These are phyloP conservation scores for Thaumatotibia leucotreta DNA, from an alignment of 1,140 invertebrate species.

Conservation along the genomic window DNA sequence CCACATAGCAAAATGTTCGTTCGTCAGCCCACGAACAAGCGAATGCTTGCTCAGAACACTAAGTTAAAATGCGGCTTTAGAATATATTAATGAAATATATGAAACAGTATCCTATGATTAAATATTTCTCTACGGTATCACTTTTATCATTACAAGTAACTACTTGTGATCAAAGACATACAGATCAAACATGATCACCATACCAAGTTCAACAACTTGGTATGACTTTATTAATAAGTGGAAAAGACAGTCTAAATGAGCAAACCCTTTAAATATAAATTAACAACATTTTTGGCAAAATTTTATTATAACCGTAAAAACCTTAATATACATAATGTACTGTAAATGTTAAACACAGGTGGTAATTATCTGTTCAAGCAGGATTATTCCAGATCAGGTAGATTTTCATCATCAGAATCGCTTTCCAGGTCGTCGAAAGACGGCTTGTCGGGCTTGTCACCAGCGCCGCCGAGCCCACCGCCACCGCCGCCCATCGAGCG, in stretches of 20 bases:
- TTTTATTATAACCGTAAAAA: slow-evolving; percentile 74
- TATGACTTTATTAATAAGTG: neutral
- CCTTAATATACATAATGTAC: slow-evolving; percentile 69
- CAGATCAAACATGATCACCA: too few species aligned
- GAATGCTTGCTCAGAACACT: too few species aligned
- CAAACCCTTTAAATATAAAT: neutral
- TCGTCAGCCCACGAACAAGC: too few species aligned
- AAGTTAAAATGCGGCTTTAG: too few species aligned
- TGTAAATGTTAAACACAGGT: slow-evolving; percentile 42
- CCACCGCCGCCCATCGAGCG: slow-evolving; percentile 49
- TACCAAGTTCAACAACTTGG: neutral
- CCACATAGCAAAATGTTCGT: too few species aligned
- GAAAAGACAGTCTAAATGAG: neutral
- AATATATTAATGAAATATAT: too few species aligned
- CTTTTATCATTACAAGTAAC: too few species aligned
- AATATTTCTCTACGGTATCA: too few species aligned
- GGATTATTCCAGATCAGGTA: slow-evolving; percentile 68
- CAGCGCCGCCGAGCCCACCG: slow-evolving; percentile 26
- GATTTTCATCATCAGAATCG: slow-evolving; percentile 69
- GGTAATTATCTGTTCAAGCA: slow-evolving; percentile 40
- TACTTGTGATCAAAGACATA: too few species aligned
- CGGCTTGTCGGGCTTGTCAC: slow-evolving; percentile 55
- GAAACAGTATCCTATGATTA: too few species aligned
- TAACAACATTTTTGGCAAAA: slow-evolving; percentile 15
- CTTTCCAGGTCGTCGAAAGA: slow-evolving; percentile 66